Base-by-base conservation (phyloP, 2,797 vertebrate species). In the Helicolenus hilgendorfi region DNA sequence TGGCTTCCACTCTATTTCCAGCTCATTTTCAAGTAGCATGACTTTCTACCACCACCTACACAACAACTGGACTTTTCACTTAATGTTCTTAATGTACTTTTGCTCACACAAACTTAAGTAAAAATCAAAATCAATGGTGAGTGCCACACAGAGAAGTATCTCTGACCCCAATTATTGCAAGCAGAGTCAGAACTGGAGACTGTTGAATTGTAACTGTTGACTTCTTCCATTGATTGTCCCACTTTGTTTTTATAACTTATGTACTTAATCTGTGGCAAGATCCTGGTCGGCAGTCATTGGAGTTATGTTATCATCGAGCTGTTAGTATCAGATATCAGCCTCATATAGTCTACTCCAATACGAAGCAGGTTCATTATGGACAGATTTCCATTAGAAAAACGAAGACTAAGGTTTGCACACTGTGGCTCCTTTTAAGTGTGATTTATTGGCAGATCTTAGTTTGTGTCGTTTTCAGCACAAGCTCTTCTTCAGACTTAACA, bases 21-120 rank as follows among this genome's bases (percentile, higher is more conserved):
- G 75, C 84, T 87, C 72, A 3, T 24, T 26, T 79, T 89, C 70
- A 76, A 83, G 72, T 64, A 65, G 60, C 56, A 31, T 4, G 80
- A 85, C 49, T 87, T 89, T 73, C 55, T 53, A 3, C 74, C 33
- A 60, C 88, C 88, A 67, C 89, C 90, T 84, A 89, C 89, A 71
- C 79, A 79, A 33, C 68, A 68, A 70, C 35, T 55, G 14, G 83
- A 83, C 77, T 81, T 91, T 83, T 74, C 36, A 58, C 55, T 64
- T 29, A 15, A 41, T 20, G 65, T 78, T 78, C 62, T 72, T 73
- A 65, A 69, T 74, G 75, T 82, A 55, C 79, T 86, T 73, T 81
- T 53, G 13, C 69, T 82, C 53, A 33, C 45, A 68, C 29, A 41
- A 27, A 81, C 77, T 73, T 36, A 31, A 70, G 2, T 31, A 72